These are phyloP conservation scores for Ochotona curzoniae DNA, from an alignment of 2,113 vertebrate genomes.

Conservation along the genomic window DNA sequence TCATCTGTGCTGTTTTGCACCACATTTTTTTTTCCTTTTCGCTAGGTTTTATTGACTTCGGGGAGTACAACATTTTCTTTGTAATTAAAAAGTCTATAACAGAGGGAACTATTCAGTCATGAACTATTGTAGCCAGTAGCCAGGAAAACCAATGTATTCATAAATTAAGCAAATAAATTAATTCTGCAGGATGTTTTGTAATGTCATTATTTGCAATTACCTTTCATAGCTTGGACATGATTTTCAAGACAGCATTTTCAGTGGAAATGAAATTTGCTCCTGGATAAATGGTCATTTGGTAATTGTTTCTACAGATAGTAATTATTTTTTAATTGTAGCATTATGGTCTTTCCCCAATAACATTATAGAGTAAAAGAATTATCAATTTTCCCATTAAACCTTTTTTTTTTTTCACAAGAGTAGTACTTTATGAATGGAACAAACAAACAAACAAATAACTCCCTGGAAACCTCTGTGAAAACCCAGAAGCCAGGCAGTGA, in stretches of 20 bases:
- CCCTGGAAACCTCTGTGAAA: background rate
- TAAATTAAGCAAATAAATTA: slow-evolving; percentile 57
- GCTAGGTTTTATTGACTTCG: slow-evolving; percentile 43
- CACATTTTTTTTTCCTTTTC: slow-evolving; percentile 4
- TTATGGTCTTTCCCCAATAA: background rate
- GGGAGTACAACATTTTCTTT: slow-evolving; percentile 15
- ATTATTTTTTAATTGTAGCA: slow-evolving; percentile 10
- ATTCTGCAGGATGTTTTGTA: slow-evolving; percentile 10
- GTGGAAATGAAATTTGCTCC: slow-evolving; percentile 20
- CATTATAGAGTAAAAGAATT: slow-evolving; percentile 3
- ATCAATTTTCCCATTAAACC: background rate
- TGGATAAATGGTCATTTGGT: slow-evolving; percentile 22
- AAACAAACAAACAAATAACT: background rate
- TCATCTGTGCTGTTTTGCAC: slow-evolving; percentile 13
- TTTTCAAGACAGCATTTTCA: slow-evolving; percentile 41
- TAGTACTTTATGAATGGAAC: slow-evolving; percentile 5
- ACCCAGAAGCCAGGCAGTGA: background rate
- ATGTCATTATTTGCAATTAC: slow-evolving; percentile 54
- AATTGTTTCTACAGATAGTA: background rate
- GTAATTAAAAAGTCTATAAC: slow-evolving; percentile 55
- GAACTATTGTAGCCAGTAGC: slow-evolving; percentile 19
- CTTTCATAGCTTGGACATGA: slow-evolving; percentile 28
- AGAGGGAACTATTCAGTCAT: slow-evolving; percentile 25
- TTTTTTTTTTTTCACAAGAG: slow-evolving; percentile 38
- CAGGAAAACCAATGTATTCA: slow-evolving; percentile 59